A percentile compares a stretch with the other conserved stretches of the same genome.
phyloP scores from a whole-genome alignment of 1,140 invertebrate species.

The Dysdera silvatica region DNA sequence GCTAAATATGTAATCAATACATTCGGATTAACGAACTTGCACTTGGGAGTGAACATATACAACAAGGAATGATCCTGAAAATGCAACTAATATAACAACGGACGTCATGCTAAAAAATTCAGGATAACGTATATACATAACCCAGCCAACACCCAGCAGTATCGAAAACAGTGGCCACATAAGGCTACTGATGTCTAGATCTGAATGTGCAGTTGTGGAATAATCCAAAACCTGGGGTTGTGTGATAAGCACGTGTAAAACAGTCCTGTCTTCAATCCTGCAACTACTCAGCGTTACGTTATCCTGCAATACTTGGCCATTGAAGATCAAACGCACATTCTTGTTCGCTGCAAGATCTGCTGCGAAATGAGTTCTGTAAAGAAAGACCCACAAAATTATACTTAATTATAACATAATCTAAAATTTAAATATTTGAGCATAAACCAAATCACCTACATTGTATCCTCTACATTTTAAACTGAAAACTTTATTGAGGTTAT shows the following conservation, averaged over 20 bases:
- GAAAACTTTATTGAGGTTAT: not conserved
- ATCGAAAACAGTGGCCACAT: conserved; percentile 44
- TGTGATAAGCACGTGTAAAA: conserved; percentile 71
- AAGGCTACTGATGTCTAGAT: conserved; percentile 37
- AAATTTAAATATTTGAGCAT: not conserved
- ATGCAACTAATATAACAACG: conserved; percentile 52
- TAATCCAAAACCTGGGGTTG: conserved; percentile 35
- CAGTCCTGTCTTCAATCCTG: conserved; percentile 74
- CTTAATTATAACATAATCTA: not conserved
- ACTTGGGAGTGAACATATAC: no score
- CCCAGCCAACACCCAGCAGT: conserved; percentile 44
- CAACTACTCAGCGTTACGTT: conserved; percentile 62
- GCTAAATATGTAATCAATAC: no score
- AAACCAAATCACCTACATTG: not conserved
- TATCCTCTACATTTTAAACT: not conserved
- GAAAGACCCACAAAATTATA: no score
- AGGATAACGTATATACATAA: conserved; percentile 53
- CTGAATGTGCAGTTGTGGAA: conserved; percentile 46
- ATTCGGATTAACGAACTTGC: no score
- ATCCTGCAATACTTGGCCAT: conserved; percentile 74
- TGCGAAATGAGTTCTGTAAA: conserved; percentile 68
- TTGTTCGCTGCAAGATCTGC: conserved; percentile 65
- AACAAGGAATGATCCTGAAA: no score
- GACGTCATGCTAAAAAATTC: conserved; percentile 56
- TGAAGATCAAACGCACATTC: conserved; percentile 73